Base-by-base conservation (phyloP, 2,113 vertebrate species). In the Opisthocomus hoazin region DNA sequence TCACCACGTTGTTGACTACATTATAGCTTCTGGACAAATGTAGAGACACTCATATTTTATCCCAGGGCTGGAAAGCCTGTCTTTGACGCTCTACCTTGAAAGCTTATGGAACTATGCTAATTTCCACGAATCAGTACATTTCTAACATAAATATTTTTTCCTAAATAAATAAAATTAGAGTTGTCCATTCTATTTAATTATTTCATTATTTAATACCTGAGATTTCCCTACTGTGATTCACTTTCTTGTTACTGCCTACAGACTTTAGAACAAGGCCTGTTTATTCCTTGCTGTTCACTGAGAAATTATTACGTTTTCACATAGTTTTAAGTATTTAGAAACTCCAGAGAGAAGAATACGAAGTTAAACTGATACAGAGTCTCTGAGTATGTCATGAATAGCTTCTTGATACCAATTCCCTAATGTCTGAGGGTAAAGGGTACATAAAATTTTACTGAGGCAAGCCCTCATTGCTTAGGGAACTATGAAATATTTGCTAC, bases 381-480 rank as follows among this genome's bases (percentile, higher is more conserved):
- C 75, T 95, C 45, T 19, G 60, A 73, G 16, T 81, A 74, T 26
- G 30, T 89, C 36, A 86, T 78, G 68, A 90, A 60, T 63, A 89
- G 3, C n/a, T 80, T 86, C 68, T 71, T 92, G 51, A 74, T 87
- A 87, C 5, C 46, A 89, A 94, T 75, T 92, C 83, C 70, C 85
- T 87, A 45, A 39, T 37, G 48, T 77, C 11, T 51, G 51, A 83
- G 68, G 65, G 68, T 65, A 91, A 95, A 89, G 70, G 73, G 43
- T 84, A 70, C 23, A 60, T 94, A 70, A 92, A 81, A 81, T 83
- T 94, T 94, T 84, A 85, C 88, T 78, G 63, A 93, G 45, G 30
- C 46, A 70, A 91, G 20, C 12, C 36, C 91, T 77, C 64, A 66
- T 84, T 85, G 60, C 79, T 93, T 82, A 90, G 43, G 37, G 87